Percentiles rank a stretch among this genome's conserved stretches.
Evolutionary conservation across 2,888 invertebrate species (phyloP).

Genomic region (Diloba caeruleocephala): DNA sequence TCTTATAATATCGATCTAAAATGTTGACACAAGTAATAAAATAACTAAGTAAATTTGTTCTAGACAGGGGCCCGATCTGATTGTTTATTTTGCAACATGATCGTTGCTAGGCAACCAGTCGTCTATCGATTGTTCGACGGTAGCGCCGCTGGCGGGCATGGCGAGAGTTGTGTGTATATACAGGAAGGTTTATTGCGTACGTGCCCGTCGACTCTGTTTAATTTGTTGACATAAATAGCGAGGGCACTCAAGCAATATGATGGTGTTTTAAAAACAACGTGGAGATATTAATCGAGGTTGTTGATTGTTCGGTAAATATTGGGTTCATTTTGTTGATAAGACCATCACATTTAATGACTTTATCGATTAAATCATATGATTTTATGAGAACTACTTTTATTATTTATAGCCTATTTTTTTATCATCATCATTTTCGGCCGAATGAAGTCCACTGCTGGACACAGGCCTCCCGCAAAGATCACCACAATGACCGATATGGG

Average conservation of each 20-base stretch:
- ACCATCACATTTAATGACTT: too few species aligned
- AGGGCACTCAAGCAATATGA: conserved; percentile 41
- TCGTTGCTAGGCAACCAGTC: conserved; percentile 84
- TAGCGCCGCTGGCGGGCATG: conserved; percentile 73
- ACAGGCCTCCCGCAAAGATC: too few species aligned
- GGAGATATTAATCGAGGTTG: conserved; percentile 37
- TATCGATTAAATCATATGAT: too few species aligned
- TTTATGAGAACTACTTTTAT: too few species aligned
- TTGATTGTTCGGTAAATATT: conserved; percentile 21
- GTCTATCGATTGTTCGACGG: conserved; percentile 83
- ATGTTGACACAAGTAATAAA: conserved; percentile 88
- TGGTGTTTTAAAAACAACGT: conserved; percentile 47
- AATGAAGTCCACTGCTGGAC: too few species aligned
- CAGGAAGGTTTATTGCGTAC: conserved; percentile 57
- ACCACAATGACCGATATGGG: too few species aligned
- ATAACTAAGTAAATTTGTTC: conserved; percentile 88
- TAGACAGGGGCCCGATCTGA: conserved; percentile 79
- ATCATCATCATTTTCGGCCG: too few species aligned
- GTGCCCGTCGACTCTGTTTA: conserved; percentile 54
- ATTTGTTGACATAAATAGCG: conserved; percentile 58
- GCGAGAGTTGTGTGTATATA: conserved; percentile 41
- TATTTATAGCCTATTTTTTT: too few species aligned
- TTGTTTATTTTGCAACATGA: conserved; percentile 90
- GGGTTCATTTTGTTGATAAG: conserved; percentile 12
- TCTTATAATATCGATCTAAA: conserved; percentile 86